Percentiles rank a stretch among this genome's conserved stretches.
Conservation (phyloP, 2,797 vertebrate genomes). For the Phaenicophaeus curvirostris region DNA sequence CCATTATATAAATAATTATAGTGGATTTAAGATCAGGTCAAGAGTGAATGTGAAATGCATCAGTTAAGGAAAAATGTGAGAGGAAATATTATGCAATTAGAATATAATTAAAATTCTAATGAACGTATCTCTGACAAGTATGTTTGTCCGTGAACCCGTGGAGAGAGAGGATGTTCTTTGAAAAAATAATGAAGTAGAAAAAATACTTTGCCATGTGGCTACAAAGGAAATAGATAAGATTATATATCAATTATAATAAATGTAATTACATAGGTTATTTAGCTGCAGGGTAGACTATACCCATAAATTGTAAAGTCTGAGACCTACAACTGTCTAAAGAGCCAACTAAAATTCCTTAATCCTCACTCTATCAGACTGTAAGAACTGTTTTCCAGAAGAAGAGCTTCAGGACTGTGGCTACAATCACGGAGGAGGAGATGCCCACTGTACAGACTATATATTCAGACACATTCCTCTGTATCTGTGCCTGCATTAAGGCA, state of each 20-base stretch:
- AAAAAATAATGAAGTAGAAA: constrained; percentile 4
- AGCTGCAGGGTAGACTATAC: neutral
- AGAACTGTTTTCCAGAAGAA: neutral
- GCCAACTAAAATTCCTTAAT: neutral
- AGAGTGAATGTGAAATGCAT: constrained; percentile 12
- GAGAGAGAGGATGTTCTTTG: neutral
- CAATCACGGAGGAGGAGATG: neutral
- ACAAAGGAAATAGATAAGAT: neutral
- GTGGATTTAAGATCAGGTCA: constrained; percentile 18
- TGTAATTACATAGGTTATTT: neutral
- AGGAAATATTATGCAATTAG: neutral
- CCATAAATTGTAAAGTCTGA: neutral
- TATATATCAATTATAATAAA: neutral
- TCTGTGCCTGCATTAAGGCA: neutral
- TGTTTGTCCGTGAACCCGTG: neutral
- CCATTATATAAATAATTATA: neutral
- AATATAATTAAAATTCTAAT: constrained; percentile 45
- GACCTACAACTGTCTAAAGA: neutral
- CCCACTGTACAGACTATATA: neutral
- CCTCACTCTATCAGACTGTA: neutral
- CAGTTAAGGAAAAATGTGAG: neutral
- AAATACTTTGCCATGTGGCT: neutral
- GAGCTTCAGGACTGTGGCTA: neutral
- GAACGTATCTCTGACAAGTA: neutral
- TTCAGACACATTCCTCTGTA: neutral